phyloP scores from a whole-genome alignment of 2,113 vertebrate genomes.

The Phrynocephalus versicolor region DNA sequence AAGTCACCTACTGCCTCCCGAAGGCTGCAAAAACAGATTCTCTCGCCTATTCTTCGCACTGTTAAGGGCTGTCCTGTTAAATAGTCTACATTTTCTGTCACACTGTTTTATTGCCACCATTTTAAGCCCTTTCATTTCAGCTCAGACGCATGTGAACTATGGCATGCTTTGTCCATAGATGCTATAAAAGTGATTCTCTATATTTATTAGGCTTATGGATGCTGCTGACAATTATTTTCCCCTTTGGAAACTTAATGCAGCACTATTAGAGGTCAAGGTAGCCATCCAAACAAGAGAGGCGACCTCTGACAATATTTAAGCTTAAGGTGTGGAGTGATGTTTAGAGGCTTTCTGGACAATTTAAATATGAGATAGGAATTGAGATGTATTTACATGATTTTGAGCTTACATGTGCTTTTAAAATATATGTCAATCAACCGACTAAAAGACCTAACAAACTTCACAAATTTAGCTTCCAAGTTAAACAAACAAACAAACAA shows the following conservation, averaged over 20 bases:
- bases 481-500: too few species aligned
- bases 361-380: not conserved
- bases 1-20: slow-evolving; percentile 28
- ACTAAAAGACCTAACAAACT: too few species aligned
- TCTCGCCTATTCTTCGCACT: not conserved
- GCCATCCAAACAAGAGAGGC: not conserved
- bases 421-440: too few species aligned
- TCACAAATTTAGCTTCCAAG: too few species aligned
- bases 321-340: not conserved
- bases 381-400: not conserved
- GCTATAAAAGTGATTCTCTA: not conserved
- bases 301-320: not conserved
- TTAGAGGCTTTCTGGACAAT: not conserved
- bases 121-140: not conserved
- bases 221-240: slow-evolving; percentile 14
- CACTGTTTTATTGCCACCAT: slow-evolving; percentile 25
- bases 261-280: slow-evolving; percentile 15
- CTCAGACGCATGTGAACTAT: not conserved
- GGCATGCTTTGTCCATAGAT: slow-evolving; percentile 6
- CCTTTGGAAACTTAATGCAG: not conserved
- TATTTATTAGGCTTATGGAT: slow-evolving; percentile 29
- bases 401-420: not conserved
- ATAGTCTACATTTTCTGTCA: slow-evolving; percentile 3
- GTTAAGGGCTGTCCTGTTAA: slow-evolving; percentile 10
- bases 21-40: slow-evolving; percentile 43